A percentile compares a stretch with the other conserved stretches of the same genome.
phyloP scores from a whole-genome alignment of 2,113 vertebrate species.

The Dicrurus megarhynchus region DNA sequence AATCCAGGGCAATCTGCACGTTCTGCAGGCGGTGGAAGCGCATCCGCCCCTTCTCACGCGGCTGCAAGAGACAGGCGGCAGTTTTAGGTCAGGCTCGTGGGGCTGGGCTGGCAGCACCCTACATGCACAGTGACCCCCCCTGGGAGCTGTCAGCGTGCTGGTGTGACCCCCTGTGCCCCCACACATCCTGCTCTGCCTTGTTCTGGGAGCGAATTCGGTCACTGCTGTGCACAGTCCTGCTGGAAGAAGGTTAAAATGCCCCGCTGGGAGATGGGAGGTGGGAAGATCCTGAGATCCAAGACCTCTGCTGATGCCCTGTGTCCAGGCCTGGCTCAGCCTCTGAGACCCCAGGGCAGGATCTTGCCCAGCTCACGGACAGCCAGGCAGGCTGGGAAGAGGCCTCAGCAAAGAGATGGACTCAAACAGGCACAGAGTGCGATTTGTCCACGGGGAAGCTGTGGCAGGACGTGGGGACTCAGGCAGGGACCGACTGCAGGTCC shows the following conservation, averaged over 20 bases:
- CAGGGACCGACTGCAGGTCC: accelerated
- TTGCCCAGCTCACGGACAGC: background rate
- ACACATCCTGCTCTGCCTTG: background rate
- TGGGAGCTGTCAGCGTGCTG: background rate
- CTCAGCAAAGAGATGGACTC: background rate
- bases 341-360: background rate
- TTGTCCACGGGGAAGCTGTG: background rate
- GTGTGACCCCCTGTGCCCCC: background rate
- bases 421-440: accelerated
- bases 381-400: background rate
- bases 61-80: constrained; percentile 64
- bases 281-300: background rate
- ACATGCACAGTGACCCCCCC: background rate
- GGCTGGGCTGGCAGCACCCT: background rate
- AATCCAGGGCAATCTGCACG: constrained; percentile 84
- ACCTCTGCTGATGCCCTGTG: background rate
- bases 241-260: background rate
- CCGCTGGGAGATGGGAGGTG: background rate
- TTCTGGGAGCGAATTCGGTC: background rate
- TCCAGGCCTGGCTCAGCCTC: background rate
- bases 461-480: background rate
- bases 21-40: constrained; percentile 84
- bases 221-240: accelerated
- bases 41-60: constrained; percentile 83
- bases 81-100: background rate